Percentiles rank a stretch among this genome's conserved stretches.
Conservation (phyloP, 2,888 invertebrate genomes). For the Cryptocephalus moraei region DNA sequence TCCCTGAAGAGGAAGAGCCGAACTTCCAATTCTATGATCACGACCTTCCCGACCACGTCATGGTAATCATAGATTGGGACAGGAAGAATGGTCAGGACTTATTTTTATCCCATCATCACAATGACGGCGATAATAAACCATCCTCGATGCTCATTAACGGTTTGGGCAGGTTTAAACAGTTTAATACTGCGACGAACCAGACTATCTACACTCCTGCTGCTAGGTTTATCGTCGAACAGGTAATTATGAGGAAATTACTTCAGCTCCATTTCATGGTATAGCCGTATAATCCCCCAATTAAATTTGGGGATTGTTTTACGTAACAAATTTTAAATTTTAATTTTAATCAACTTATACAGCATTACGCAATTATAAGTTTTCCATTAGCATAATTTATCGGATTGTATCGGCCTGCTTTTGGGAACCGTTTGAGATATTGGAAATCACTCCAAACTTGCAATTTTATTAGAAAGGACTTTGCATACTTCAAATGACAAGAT, state of each 20-base stretch:
- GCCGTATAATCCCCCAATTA: no score
- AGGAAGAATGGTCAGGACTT: conserved; percentile 59
- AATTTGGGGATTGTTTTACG: no score
- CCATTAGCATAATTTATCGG: no score
- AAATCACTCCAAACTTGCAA: no score
- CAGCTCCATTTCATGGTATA: conserved; percentile 11
- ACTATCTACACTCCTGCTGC: conserved; percentile 48
- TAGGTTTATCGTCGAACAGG: conserved; percentile 57
- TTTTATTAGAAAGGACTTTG: no score
- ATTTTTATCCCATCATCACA: conserved; percentile 79
- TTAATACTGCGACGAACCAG: conserved; percentile 21
- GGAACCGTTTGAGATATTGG: no score
- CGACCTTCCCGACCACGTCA: conserved; percentile 65
- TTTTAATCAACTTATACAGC: no score
- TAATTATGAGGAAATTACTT: no score
- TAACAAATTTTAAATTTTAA: no score
- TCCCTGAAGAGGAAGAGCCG: conserved; percentile 52
- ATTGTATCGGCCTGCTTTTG: no score
- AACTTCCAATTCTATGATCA: conserved; percentile 64
- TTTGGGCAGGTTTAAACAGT: conserved; percentile 51
- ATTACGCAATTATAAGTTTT: no score
- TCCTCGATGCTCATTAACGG: conserved; percentile 76
- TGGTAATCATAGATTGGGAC: conserved; percentile 76
- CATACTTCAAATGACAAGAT: no score
- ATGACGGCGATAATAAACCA: conserved; percentile 73